A percentile compares a stretch with the other conserved stretches of the same genome.
Evolutionary conservation across 2,113 vertebrate genomes (phyloP).

Genomic region (Stercorarius parasiticus): DNA sequence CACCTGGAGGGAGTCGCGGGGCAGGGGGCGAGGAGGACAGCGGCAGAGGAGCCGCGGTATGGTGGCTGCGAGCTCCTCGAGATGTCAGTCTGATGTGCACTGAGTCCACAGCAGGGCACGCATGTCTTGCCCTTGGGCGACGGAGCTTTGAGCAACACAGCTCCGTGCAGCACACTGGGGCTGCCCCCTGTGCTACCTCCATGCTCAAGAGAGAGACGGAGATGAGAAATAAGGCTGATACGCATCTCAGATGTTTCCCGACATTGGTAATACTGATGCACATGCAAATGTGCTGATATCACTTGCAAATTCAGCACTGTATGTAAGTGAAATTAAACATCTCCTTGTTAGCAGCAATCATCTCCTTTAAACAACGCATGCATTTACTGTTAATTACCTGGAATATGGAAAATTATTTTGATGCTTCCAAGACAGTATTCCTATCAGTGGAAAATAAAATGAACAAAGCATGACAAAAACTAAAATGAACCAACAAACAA

Average conservation of each 20-base stretch:
- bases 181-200: not conserved
- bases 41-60: not conserved
- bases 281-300: not conserved
- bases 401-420: not conserved
- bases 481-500: not conserved
- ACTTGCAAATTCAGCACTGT: not conserved
- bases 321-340: not conserved
- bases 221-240: not conserved
- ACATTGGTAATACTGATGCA: not conserved
- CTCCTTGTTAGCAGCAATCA: not conserved
- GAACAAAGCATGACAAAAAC: not conserved
- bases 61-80: not conserved
- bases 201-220: not conserved
- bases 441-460: not conserved
- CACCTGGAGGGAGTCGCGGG: not conserved
- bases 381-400: not conserved
- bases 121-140: not conserved
- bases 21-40: not conserved
- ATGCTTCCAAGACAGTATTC: not conserved
- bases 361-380: not conserved
- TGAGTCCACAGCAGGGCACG: accelerated
- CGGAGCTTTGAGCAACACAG: not conserved
- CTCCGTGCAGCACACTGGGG: not conserved
- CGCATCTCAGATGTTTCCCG: not conserved
- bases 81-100: not conserved